phyloP scores from a whole-genome alignment of 2,113 vertebrate genomes.

The Callionymus lyra region DNA sequence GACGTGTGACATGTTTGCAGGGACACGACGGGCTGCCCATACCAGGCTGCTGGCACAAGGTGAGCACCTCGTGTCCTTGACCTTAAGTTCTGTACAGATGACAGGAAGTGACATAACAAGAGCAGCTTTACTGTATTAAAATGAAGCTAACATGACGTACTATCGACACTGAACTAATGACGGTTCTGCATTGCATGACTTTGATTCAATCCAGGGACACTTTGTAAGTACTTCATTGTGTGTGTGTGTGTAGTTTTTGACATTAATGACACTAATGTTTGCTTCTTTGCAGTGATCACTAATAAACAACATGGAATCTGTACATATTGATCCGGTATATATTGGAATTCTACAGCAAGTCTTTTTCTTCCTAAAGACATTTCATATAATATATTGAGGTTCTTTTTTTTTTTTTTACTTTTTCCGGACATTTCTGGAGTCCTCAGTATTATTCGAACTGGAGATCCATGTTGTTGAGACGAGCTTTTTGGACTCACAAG shows the following conservation, averaged over 20 bases:
- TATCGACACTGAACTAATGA: slow-evolving; percentile 2
- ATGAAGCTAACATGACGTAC: background rate
- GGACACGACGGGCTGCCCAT: slow-evolving; percentile 88
- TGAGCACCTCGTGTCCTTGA: slow-evolving; percentile 37
- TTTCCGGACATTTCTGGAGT: slow-evolving; percentile 27
- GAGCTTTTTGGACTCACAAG: slow-evolving; percentile 45
- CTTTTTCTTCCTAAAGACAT: slow-evolving; percentile 72
- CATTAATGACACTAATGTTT: background rate
- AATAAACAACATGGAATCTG: slow-evolving; percentile 73
- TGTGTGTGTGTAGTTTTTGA: slow-evolving; percentile 6
- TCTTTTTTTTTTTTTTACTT: slow-evolving; percentile 40
- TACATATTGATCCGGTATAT: slow-evolving; percentile 83
- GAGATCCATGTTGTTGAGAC: slow-evolving; percentile 26
- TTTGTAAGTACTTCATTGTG: slow-evolving; percentile 45
- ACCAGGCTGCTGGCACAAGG: slow-evolving; percentile 96
- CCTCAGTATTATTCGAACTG: slow-evolving; percentile 29
- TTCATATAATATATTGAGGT: slow-evolving; percentile 90
- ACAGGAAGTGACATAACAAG: too few species aligned
- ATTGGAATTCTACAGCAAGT: slow-evolving; percentile 67
- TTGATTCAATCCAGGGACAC: slow-evolving; percentile 43
- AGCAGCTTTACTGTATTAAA: background rate
- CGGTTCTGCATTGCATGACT: slow-evolving; percentile 23
- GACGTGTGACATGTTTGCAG: too few species aligned
- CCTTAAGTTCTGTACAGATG: too few species aligned
- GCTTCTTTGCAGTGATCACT: slow-evolving; percentile 83